A percentile compares a stretch with the other conserved stretches of the same genome.
phyloP scores from a whole-genome alignment of 2,113 vertebrate genomes.

The Heteronetta atricapilla region DNA sequence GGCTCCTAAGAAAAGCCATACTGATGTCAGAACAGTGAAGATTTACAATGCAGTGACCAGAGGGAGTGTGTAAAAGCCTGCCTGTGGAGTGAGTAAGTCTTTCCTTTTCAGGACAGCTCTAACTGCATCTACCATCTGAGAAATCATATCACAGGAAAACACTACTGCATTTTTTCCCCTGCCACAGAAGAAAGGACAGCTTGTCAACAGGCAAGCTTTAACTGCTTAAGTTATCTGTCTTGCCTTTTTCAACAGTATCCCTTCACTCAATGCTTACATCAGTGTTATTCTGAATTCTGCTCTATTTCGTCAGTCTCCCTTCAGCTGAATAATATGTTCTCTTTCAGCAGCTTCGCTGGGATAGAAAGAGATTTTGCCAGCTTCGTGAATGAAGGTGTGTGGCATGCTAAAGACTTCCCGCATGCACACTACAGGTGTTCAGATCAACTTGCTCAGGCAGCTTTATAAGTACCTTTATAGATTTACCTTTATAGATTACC shows the following conservation, averaged over 20 bases:
- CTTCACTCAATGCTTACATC: neutral
- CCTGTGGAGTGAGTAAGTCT: constrained; percentile 16
- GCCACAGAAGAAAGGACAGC: neutral
- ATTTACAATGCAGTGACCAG: constrained; percentile 21
- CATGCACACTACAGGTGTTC: neutral
- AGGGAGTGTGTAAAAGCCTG: neutral
- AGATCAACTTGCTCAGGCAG: neutral
- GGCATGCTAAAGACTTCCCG: neutral
- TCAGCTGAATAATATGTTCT: neutral
- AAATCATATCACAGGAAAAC: neutral
- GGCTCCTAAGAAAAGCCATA: constrained; percentile 37
- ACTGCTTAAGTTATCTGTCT: neutral
- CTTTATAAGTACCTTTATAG: neutral
- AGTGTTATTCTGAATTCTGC: neutral
- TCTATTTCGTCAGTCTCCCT: neutral
- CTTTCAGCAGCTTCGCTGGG: neutral
- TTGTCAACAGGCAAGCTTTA: neutral
- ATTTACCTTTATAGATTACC: neutral
- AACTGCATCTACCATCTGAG: neutral
- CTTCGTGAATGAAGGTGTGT: constrained; percentile 8
- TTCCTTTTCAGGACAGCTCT: constrained; percentile 36
- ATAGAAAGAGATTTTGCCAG: neutral
- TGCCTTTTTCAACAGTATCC: neutral
- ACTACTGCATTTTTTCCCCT: neutral
- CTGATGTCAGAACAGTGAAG: constrained; percentile 41